Evolutionary conservation across 35 echinoderm and acorn worm species (phyloP).

Genomic region (Lytechinus pictus): DNA sequence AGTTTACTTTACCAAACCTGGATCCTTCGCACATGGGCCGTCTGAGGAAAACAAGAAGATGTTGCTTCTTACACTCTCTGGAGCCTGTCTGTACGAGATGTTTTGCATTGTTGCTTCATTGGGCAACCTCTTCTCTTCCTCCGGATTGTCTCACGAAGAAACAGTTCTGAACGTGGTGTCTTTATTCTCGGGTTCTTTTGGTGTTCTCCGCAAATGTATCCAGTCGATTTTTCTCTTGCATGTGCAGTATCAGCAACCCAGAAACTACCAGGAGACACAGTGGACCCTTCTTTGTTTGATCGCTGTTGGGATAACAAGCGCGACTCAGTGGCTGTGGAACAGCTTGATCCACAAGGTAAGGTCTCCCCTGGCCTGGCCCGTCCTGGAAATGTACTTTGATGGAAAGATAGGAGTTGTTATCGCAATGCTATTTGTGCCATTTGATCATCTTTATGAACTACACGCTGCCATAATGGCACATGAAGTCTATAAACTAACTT

Average conservation of each 20-base stretch:
- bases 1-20: background rate
- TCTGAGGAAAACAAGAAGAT: background rate
- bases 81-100: background rate
- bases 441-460: background rate
- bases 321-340: slow-evolving; percentile 20
- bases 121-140: background rate
- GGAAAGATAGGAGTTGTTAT: background rate
- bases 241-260: background rate
- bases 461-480: background rate
- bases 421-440: background rate
- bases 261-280: background rate
- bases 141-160: background rate
- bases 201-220: background rate
- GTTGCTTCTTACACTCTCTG: slow-evolving; percentile 2
- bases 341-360: background rate
- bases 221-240: background rate
- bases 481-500: background rate
- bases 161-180: background rate
- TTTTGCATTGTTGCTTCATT: background rate
- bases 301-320: background rate
- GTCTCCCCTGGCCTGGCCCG: background rate
- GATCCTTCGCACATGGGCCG: background rate
- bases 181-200: background rate
- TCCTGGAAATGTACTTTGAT: background rate
- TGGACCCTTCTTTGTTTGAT: background rate